Conservation (phyloP, 2,797 vertebrate genomes). For the Nothura maculosa region DNA sequence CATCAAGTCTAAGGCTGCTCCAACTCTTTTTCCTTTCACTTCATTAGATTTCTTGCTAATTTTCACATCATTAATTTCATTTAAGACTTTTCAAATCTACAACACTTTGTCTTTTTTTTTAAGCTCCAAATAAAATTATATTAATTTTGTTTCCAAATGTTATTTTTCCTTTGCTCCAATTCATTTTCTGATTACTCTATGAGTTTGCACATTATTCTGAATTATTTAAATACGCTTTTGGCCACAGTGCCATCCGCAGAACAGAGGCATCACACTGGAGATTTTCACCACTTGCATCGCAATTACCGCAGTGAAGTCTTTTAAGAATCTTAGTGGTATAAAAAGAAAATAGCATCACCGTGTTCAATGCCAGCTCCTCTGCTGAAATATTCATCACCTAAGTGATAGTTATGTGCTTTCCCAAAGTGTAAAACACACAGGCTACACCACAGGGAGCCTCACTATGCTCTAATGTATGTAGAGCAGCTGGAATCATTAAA, state of each 20-base stretch:
- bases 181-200: not conserved
- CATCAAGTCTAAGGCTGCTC: not conserved
- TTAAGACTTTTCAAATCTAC: not conserved
- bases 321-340: not conserved
- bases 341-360: constrained; percentile 60
- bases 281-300: not conserved
- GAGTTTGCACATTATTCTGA: not conserved
- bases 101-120: not conserved
- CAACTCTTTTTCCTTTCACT: not conserved
- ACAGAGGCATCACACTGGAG: not conserved
- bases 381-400: constrained; percentile 66
- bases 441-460: not conserved
- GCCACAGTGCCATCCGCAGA: not conserved
- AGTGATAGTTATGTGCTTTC: constrained; percentile 36
- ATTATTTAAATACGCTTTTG: not conserved
- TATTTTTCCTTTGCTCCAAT: not conserved
- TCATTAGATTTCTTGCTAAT: not conserved
- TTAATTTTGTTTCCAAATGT: not conserved
- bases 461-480: not conserved
- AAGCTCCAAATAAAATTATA: not conserved
- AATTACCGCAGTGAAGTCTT: not conserved
- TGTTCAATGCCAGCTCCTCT: constrained; percentile 34
- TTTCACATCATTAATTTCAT: not conserved
- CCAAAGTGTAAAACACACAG: constrained; percentile 2
- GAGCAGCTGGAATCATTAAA: not conserved